A percentile compares a stretch with the other conserved stretches of the same genome.
These are phyloP conservation scores for Oryzias melastigma DNA, from an alignment of 2,113 vertebrate species.

Conservation along the genomic window DNA sequence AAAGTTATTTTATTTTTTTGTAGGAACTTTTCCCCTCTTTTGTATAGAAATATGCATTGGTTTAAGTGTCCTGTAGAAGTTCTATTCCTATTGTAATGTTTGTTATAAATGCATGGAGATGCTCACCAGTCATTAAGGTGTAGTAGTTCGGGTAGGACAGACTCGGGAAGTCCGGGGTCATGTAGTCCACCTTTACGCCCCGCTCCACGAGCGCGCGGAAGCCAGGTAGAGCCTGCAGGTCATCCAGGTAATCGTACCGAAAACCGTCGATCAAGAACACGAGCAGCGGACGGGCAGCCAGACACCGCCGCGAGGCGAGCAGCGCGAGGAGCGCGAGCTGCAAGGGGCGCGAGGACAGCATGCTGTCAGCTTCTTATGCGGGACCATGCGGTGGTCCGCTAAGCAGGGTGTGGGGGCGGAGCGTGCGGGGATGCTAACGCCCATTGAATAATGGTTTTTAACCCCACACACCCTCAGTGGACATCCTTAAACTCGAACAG, in stretches of 20 bases:
- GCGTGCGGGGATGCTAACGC: no score
- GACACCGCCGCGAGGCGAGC: not conserved
- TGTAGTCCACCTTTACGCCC: slow-evolving; percentile 91
- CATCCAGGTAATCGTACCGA: slow-evolving; percentile 88
- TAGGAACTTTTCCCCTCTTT: no score
- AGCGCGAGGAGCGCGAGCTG: slow-evolving; percentile 7
- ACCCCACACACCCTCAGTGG: no score
- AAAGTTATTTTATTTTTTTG: no score
- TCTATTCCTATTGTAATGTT: no score
- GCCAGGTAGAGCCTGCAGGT: slow-evolving; percentile 81
- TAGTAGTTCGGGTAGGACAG: slow-evolving; percentile 96
- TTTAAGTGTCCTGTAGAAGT: no score
- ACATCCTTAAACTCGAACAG: no score
- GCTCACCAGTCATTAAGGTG: slow-evolving; percentile 91
- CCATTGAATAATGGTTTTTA: no score
- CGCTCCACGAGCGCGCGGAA: slow-evolving; percentile 81
- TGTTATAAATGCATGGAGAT: no score
- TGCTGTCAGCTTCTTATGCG: not conserved
- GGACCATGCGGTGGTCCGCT: no score
- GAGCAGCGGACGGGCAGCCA: slow-evolving; percentile 77
- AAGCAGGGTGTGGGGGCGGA: no score
- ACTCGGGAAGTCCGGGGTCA: slow-evolving; percentile 93
- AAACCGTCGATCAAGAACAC: slow-evolving; percentile 91
- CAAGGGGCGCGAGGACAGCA: not conserved
- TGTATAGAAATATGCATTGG: no score